These are phyloP conservation scores for Leucophenga varia DNA, from an alignment of 1,140 invertebrate genomes.

Conservation along the genomic window DNA sequence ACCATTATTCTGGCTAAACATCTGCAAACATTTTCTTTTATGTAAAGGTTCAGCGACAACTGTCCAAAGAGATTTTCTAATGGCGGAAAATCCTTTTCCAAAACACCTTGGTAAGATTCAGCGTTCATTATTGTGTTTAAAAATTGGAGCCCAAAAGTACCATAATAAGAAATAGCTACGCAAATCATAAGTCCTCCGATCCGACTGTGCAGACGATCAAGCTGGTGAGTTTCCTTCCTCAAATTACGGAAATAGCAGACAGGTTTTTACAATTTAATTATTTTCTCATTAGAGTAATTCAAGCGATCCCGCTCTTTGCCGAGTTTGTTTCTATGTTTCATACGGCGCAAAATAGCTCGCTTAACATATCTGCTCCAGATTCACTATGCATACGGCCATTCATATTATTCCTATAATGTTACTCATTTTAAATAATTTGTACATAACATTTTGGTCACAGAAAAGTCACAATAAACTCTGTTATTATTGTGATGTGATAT, in stretches of 20 bases:
- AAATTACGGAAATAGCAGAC: not conserved
- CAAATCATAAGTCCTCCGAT: not conserved
- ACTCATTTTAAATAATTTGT: too few species aligned
- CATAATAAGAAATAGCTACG: not conserved
- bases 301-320: not conserved
- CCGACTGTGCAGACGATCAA: conserved; percentile 1
- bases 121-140: not conserved
- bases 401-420: too few species aligned
- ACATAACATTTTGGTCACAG: too few species aligned
- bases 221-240: not conserved
- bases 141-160: not conserved
- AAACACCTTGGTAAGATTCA: not conserved
- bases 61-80: not conserved
- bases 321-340: too few species aligned
- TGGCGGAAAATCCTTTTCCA: not conserved
- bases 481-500: too few species aligned
- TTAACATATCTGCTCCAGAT: not conserved
- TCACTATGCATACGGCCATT: too few species aligned
- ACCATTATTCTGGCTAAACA: too few species aligned
- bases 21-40: too few species aligned
- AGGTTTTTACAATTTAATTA: not conserved
- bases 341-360: too few species aligned
- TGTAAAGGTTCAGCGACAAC: not conserved
- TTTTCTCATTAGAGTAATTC: not conserved
- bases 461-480: too few species aligned